Percentiles rank a stretch among this genome's conserved stretches.
These are phyloP conservation scores for Athalia circularis DNA, from an alignment of 2,888 invertebrate species.

Conservation along the genomic window DNA sequence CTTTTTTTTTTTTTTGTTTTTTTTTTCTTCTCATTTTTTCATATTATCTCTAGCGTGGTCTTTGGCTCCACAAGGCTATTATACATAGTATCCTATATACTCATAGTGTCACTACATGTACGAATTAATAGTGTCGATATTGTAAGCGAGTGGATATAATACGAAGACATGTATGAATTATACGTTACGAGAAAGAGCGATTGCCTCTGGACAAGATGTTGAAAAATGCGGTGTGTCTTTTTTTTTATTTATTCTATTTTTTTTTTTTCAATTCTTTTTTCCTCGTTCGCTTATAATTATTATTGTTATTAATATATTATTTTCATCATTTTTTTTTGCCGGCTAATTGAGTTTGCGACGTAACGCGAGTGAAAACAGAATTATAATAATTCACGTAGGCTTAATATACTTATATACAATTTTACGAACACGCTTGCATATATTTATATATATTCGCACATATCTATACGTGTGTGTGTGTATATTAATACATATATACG, in stretches of 20 bases:
- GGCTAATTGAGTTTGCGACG: constrained; percentile 40
- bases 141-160: not conserved
- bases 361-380: constrained; percentile 38
- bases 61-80: not conserved
- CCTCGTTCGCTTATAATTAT: not conserved
- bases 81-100: not conserved
- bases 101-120: not conserved
- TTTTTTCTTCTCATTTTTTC: too few relatives aligned
- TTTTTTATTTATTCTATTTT: not conserved
- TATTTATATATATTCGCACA: not conserved
- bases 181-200: not conserved
- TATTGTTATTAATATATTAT: not conserved
- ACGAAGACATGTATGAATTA: not conserved
- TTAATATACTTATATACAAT: constrained; percentile 13
- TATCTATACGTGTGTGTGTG: not conserved
- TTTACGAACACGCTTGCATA: not conserved
- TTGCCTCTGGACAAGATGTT: constrained; percentile 35
- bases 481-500: not conserved
- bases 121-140: not conserved
- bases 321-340: not conserved
- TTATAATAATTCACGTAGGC: constrained; percentile 42
- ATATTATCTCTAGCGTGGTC: too few relatives aligned
- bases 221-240: constrained; percentile 21
- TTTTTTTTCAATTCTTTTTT: not conserved
- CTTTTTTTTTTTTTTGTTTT: too few relatives aligned